Evolutionary conservation across 2,888 invertebrate species (phyloP), one percentile per base, ranked within the genome.

Genomic region (Leucozona laternaria): DNA sequence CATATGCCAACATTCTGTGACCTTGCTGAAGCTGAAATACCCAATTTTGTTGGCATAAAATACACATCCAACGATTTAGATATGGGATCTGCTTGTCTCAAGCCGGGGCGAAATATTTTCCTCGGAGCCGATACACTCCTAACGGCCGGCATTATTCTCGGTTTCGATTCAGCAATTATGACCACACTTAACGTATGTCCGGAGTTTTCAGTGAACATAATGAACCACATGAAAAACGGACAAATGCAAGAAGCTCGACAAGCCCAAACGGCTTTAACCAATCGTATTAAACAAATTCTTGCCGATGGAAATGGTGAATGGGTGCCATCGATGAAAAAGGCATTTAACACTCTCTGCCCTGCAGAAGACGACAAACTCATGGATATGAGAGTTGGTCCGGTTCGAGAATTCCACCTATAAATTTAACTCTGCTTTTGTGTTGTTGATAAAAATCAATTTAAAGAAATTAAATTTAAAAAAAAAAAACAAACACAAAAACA

Each of bases 11-110:
- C 94, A 31, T 96, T 96, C 89, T 94, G 96, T 48, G 92, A 93
- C 15, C 93, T 94, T 25, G 95, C 96, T 0, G 94, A 94, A 0
- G 93, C 93, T 5, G 91, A 93, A 78, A 95, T 97, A 60, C 95
- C 96, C 0, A 96, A 95, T 71, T 96, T 97, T 90, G 94, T 94
- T 80, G 97, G 97, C 4, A 93, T 97, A n/a, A 97, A 97, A 91
- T 97, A 96, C 90, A 97, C 97, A 0, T 95, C 96, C 11, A 94
- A 94, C 48, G 95, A 96, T 90, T 93, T 97, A 60, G 94, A 95
- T 71, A 96, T 96, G 91, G 96, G 94, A 0, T 93, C 94, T 0
- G 94, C 94, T 89, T 95, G 95, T 2, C 89, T 95, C 4, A 92
- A 93, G 71, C 93, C 93, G 0, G 93, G 93, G 77, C 92, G 93